Base-by-base conservation (phyloP, 2,888 invertebrate genomes). In the Trypoxylon attenuatum region DNA sequence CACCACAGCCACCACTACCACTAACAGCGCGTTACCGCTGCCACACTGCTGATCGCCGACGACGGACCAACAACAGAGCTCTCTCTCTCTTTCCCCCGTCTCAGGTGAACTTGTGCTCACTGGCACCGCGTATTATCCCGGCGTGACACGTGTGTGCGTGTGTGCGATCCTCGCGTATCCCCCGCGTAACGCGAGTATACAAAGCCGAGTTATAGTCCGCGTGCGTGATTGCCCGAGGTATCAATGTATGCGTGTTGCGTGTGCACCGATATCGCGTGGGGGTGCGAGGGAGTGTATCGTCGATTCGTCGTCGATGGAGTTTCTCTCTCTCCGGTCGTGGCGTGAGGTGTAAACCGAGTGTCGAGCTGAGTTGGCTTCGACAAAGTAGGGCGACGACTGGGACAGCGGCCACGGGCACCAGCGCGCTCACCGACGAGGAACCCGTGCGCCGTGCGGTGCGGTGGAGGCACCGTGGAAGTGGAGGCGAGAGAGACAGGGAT, bases 361-460 rank as follows among this genome's bases (percentile, higher is more conserved):
- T 80, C 72, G 77, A 77, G 76, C 76, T 76, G 80, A 83, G 83
- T 83, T 83, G 78, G 85, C 85, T 84, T 84, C 75, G 82, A 83
- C 84, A 83, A 85, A 85, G 85, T 84, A 84, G 85, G 85, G 84
- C 85, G 85, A 84, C 83, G 84, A 87, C 87, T 87, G 86, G 84
- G 85, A 84, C 86, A 82, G 83, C 85, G 85, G 83, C 84, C 79
- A 84, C 84, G 83, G 83, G 83, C 84, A 83, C 74, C 81, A 80
- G 80, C 83, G 84, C 83, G 79, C 80, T 78, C 80, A 10, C n/a
- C 79, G 82, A 78, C 81, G 78, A 76, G 79, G 80, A 80, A 78
- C 10, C 10, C 73, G 71, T 78, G 78, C n/a, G n/a, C n/a, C 72
- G 78, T 77, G 76, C 76, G 80, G 79, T 73, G 77, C 79, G 76